These are phyloP conservation scores for Heterochromis multidens DNA, from an alignment of 2,113 vertebrate species.

Conservation along the genomic window DNA sequence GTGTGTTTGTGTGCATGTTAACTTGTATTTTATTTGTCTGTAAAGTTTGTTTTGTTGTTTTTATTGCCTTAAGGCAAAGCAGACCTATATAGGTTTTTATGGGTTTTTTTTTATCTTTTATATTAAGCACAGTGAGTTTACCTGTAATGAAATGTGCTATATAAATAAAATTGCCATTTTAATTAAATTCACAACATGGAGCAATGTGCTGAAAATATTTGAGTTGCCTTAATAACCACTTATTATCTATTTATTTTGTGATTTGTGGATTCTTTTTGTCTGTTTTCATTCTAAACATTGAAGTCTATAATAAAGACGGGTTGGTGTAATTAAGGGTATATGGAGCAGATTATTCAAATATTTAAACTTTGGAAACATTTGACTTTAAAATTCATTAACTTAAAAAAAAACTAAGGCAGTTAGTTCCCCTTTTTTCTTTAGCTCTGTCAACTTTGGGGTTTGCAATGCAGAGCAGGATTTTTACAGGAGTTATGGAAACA, in stretches of 20 bases:
- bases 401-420: neutral
- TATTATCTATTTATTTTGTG: neutral
- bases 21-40: neutral
- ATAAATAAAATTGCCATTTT: neutral
- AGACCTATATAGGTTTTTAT: too few relatives aligned
- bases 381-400: neutral
- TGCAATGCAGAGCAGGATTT: too few relatives aligned
- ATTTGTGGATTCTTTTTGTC: neutral
- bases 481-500: neutral
- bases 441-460: neutral
- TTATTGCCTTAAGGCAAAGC: neutral
- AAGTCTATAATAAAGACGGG: neutral
- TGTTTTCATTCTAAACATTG: neutral
- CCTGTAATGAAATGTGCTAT: neutral
- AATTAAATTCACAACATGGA: neutral
- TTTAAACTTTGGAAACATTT: neutral
- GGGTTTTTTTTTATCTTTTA: neutral
- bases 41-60: neutral
- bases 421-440: neutral
- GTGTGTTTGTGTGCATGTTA: neutral
- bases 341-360: neutral
- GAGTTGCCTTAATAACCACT: neutral
- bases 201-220: neutral
- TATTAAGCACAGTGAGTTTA: neutral
- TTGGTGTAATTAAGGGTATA: neutral